Evolutionary conservation across 2,797 vertebrate species (phyloP).

Genomic region (Morus bassanus): DNA sequence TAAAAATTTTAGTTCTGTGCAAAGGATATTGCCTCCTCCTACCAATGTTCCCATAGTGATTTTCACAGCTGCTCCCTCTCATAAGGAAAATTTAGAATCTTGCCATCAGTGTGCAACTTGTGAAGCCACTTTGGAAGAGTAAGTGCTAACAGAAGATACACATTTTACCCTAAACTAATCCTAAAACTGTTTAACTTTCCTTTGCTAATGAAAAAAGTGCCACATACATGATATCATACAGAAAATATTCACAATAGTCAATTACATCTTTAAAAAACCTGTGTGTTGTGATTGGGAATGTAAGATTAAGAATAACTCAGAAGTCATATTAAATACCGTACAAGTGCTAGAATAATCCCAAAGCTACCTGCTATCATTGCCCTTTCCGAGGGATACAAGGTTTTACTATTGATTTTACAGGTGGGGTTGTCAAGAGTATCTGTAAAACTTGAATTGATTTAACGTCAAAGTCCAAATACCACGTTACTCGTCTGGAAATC

Average conservation of each 20-base stretch:
- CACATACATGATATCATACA: not conserved
- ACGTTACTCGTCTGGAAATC: constrained; percentile 65
- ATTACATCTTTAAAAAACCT: constrained; percentile 25
- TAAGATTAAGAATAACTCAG: constrained; percentile 15
- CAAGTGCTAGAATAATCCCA: constrained; percentile 36
- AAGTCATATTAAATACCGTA: constrained; percentile 22
- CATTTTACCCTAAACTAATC: constrained; percentile 47
- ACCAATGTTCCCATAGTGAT: not conserved
- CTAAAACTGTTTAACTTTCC: constrained; percentile 33
- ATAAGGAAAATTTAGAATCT: constrained; percentile 52
- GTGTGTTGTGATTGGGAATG: not conserved
- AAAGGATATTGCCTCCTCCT: not conserved
- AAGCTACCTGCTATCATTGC: constrained; percentile 40
- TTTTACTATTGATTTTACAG: constrained; percentile 68
- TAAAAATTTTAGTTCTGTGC: not conserved
- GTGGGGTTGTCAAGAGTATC: constrained; percentile 40
- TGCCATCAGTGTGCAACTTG: constrained; percentile 38
- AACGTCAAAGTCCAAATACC: constrained; percentile 72
- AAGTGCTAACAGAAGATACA: constrained; percentile 38
- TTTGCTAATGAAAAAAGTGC: constrained; percentile 15
- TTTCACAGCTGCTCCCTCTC: constrained; percentile 46
- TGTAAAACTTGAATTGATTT: constrained; percentile 74
- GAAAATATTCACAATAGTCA: constrained; percentile 47
- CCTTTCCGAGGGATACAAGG: constrained; percentile 58
- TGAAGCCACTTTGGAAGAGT: constrained; percentile 42